Conservation (phyloP, 2,797 vertebrate genomes). For the Oreochromis grahami region DNA sequence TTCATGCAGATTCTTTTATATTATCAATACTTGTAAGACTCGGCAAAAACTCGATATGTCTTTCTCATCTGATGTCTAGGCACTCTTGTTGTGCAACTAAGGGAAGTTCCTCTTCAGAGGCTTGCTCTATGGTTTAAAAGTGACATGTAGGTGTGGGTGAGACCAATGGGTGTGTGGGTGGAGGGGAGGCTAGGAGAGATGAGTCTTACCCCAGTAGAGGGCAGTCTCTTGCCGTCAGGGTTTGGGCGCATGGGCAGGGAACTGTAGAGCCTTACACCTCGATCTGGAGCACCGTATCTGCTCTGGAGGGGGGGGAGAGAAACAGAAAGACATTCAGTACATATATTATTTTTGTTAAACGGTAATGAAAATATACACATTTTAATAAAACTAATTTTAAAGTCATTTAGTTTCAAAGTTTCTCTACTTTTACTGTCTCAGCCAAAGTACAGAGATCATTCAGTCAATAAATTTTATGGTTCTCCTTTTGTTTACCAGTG, state of each 20-base stretch:
- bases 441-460: background rate
- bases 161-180: background rate
- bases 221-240: constrained; percentile 84
- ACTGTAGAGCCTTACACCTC: constrained; percentile 80
- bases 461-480: background rate
- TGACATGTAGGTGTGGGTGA: background rate
- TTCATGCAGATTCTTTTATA: background rate
- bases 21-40: background rate
- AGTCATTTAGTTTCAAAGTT: background rate
- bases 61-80: background rate
- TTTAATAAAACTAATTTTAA: background rate
- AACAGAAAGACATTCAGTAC: background rate
- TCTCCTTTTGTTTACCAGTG: background rate
- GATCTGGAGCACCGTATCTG: constrained; percentile 78
- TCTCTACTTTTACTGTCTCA: background rate
- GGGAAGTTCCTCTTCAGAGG: background rate
- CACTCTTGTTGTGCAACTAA: background rate
- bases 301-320: constrained; percentile 60
- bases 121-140: background rate
- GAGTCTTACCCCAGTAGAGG: constrained; percentile 82
- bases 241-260: constrained; percentile 80
- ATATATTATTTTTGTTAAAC: background rate
- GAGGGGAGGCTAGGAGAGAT: background rate
- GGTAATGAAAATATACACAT: background rate
- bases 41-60: background rate